These are phyloP conservation scores for Contarinia nasturtii DNA, from an alignment of 1,140 invertebrate genomes.

Conservation along the genomic window DNA sequence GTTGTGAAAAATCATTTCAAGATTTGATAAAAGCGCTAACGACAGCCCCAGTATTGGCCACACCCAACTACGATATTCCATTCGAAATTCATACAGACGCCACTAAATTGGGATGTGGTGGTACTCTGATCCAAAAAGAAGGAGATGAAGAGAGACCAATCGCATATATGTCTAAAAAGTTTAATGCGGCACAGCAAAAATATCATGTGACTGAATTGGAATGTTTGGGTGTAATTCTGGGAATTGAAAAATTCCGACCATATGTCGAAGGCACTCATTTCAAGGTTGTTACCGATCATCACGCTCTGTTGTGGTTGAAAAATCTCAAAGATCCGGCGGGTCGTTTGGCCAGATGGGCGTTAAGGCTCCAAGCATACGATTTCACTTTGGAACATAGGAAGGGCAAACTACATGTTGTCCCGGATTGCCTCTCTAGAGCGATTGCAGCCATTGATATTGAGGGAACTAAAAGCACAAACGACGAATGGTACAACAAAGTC, in stretches of 20 bases:
- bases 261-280: conserved; percentile 26
- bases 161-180: conserved; percentile 2
- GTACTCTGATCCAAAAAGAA: not conserved
- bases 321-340: conserved; percentile 21
- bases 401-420: conserved; percentile 16
- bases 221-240: conserved; percentile 24
- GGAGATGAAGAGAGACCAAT: not conserved
- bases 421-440: conserved; percentile 16
- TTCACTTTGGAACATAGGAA: conserved; percentile 22
- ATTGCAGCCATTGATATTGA: not conserved
- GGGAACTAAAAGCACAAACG: not conserved
- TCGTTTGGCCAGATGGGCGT: conserved; percentile 23
- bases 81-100: not conserved
- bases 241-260: conserved; percentile 21
- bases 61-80: not conserved
- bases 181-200: conserved; percentile 10
- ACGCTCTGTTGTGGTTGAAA: conserved; percentile 24
- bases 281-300: conserved; percentile 27
- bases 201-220: conserved; percentile 26
- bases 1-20: not conserved
- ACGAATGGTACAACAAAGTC: conserved; percentile 1
- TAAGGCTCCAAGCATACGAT: conserved; percentile 22
- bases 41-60: not conserved
- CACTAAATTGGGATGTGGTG: not conserved
- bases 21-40: not conserved